Evolutionary conservation across 2,888 invertebrate genomes (phyloP), one percentile per base, ranked within the genome.

Genomic region (Ochropleura plecta): DNA sequence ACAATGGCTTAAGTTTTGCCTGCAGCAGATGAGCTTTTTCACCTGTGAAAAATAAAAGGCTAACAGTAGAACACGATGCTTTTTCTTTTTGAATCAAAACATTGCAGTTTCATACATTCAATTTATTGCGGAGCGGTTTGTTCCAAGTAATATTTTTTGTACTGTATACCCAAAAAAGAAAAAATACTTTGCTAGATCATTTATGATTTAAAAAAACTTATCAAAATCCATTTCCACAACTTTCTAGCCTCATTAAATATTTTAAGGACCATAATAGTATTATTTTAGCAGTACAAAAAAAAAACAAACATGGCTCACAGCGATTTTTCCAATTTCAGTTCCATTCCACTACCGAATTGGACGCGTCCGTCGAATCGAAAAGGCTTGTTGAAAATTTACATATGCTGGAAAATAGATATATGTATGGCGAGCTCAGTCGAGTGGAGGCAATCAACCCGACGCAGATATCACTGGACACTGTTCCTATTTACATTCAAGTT

Each of bases 381-480:
- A 94, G 93, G 94, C 93, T 94, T 94, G 95, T 95, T 94, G 91
- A 93, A 95, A 95, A 95, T 95, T 94, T 94, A 95, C 95, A 94
- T 94, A 93, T 93, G 93, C 92, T 90, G 90, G 88, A 90, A 93
- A 93, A 93, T 92, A 92, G 92, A 90, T 91, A 90, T 88, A 83
- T 83, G 83, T 80, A 87, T 90, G 85, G 89, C 83, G 87, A 84
- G 83, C 83, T 83, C 89, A 85, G 84, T 90, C 88, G 88, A 89
- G 90, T 91, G 91, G 89, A 93, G 93, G 92, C 94, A 94, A 95
- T 95, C 95, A 95, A 92, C 90, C 91, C 90, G 84, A 86, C 83
- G 92, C 91, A 94, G 94, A 95, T 92, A 94, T 86, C 79, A 86
- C 78, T 80, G 81, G 81, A 87, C 86, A 88, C 86, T 88, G 90